Evolutionary conservation across 2,797 vertebrate species (phyloP).

Genomic region (Alosa sapidissima): DNA sequence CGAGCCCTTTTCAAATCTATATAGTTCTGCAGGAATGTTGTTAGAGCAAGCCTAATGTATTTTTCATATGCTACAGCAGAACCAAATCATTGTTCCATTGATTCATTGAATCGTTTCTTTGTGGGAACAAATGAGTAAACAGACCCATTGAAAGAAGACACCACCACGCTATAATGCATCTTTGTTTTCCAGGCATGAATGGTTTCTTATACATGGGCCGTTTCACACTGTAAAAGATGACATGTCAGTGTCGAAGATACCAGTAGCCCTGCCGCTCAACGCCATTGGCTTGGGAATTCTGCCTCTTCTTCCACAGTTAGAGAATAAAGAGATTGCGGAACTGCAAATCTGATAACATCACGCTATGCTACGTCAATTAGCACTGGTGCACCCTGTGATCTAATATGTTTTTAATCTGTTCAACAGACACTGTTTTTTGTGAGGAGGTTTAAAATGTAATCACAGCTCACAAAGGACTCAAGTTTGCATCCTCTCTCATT

Average conservation of each 20-base stretch:
- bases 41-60: not conserved
- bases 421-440: not conserved
- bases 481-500: conserved; percentile 51
- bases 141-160: not conserved
- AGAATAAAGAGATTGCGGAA: not conserved
- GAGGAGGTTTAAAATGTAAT: conserved; percentile 58
- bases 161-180: not conserved
- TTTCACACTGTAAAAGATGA: not conserved
- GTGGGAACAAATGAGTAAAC: not conserved
- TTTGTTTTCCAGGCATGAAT: not conserved
- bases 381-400: not conserved
- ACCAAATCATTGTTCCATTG: not conserved
- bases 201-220: not conserved
- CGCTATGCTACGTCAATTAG: not conserved
- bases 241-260: not conserved
- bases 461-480: conserved; percentile 48
- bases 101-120: conserved; percentile 10
- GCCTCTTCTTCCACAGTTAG: not conserved
- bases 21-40: not conserved
- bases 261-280: not conserved
- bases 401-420: conserved; percentile 20
- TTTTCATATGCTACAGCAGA: not conserved
- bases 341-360: not conserved
- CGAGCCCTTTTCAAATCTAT: not conserved
- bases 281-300: not conserved